These are phyloP conservation scores for Chironomus striatipennis DNA, from an alignment of 1,140 invertebrate genomes.

Conservation along the genomic window DNA sequence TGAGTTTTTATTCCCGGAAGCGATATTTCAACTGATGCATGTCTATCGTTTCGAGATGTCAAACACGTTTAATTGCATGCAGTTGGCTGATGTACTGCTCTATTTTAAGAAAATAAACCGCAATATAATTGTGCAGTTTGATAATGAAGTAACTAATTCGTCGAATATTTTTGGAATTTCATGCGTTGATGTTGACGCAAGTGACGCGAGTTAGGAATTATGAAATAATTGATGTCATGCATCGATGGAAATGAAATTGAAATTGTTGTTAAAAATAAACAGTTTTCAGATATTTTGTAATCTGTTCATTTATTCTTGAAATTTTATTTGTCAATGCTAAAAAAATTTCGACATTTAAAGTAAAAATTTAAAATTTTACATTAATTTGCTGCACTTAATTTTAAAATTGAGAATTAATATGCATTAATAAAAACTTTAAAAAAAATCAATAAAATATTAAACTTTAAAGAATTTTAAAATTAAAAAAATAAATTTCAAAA, in stretches of 20 bases:
- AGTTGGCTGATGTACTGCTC: neutral
- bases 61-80: neutral
- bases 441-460: too few species aligned
- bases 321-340: too few species aligned
- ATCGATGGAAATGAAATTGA: neutral
- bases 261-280: too few species aligned
- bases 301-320: too few species aligned
- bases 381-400: too few species aligned
- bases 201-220: neutral
- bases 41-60: slow-evolving; percentile 3
- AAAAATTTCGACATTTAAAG: too few species aligned
- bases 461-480: too few species aligned
- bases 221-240: neutral
- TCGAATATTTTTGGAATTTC: neutral
- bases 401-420: too few species aligned
- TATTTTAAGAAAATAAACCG: neutral
- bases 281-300: too few species aligned
- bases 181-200: neutral
- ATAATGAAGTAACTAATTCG: neutral
- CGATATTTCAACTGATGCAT: slow-evolving; percentile 15
- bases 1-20: neutral
- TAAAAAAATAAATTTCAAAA: too few species aligned
- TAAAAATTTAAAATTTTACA: too few species aligned
- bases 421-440: too few species aligned
- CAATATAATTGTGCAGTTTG: neutral